phyloP scores from a whole-genome alignment of 2,888 invertebrate species.

The Heliconius charithonia region DNA sequence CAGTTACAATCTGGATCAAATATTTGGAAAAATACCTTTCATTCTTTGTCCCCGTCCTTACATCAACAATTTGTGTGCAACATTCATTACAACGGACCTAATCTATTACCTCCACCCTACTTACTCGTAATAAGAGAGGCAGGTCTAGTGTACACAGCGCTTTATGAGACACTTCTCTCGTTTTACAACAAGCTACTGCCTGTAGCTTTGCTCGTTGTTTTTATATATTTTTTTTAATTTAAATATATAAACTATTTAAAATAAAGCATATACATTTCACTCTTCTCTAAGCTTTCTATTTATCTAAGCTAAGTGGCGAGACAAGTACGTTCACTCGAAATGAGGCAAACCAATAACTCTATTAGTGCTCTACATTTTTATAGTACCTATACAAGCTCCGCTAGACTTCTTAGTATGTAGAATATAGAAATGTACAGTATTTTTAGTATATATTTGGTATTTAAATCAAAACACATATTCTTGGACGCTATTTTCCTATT shows the following conservation, averaged over 20 bases:
- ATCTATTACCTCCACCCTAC: slow-evolving; percentile 9
- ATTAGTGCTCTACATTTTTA: too few relatives aligned
- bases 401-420: too few relatives aligned
- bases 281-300: not conserved
- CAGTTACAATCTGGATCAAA: not conserved
- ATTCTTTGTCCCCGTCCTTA: not conserved
- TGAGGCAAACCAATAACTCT: too few relatives aligned
- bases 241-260: not conserved
- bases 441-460: too few relatives aligned
- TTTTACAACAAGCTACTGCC: not conserved
- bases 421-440: too few relatives aligned
- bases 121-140: not conserved
- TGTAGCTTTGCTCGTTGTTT: not conserved
- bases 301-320: not conserved
- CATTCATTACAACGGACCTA: not conserved
- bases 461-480: too few relatives aligned
- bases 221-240: not conserved
- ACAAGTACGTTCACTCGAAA: not conserved
- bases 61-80: not conserved
- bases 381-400: too few relatives aligned
- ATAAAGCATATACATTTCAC: not conserved
- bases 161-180: not conserved
- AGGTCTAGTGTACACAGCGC: slow-evolving; percentile 6
- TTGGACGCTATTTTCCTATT: too few relatives aligned
- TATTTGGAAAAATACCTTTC: not conserved